These are phyloP conservation scores for Callipepla squamata DNA, from an alignment of 2,113 vertebrate species.

Conservation along the genomic window DNA sequence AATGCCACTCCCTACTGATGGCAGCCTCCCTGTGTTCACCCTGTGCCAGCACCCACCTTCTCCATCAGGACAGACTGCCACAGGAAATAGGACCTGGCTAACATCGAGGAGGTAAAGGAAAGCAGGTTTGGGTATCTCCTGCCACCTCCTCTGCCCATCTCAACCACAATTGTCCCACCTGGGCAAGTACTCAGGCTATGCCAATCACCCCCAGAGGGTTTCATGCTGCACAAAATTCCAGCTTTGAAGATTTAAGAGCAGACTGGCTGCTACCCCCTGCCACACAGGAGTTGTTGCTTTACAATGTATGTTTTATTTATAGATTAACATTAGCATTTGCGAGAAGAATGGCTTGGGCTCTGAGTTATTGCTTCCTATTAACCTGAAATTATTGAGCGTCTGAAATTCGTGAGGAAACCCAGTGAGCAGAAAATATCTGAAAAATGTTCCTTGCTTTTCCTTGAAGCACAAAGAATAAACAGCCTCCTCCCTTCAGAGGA, in stretches of 20 bases:
- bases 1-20: background rate
- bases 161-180: background rate
- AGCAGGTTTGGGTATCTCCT: background rate
- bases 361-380: conserved; percentile 65
- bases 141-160: background rate
- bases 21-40: background rate
- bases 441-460: conserved; percentile 18
- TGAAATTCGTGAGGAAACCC: conserved; percentile 31
- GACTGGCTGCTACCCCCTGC: background rate
- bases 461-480: conserved; percentile 29
- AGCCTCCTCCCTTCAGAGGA: background rate
- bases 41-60: background rate
- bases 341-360: conserved; percentile 44
- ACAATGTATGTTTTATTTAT: conserved; percentile 52
- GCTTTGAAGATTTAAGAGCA: background rate
- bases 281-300: background rate
- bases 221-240: background rate
- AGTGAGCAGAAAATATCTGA: conserved; percentile 39
- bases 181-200: rapidly evolving
- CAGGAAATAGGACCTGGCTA: background rate
- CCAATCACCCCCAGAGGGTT: background rate
- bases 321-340: conserved; percentile 60
- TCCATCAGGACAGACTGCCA: background rate
- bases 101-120: background rate
- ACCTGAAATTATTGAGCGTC: conserved; percentile 57